Evolutionary conservation across 2,113 vertebrate genomes (phyloP), one percentile per base, ranked within the genome.

Genomic region (Paraplagusia blochii): DNA sequence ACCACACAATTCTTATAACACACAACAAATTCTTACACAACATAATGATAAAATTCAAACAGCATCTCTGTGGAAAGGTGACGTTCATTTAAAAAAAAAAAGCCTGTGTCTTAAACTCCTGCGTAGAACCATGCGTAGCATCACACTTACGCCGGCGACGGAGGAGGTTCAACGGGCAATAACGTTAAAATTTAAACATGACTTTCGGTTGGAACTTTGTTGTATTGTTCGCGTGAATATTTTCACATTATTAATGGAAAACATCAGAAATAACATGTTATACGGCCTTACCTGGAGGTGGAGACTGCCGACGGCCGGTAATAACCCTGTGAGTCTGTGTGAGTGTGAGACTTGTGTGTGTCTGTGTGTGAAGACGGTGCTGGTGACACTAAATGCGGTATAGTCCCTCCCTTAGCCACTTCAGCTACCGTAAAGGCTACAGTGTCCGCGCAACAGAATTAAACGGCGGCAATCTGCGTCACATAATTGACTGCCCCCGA

Each of bases 221-320:
- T 29, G 22, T 6, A 29, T 4, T 29, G 22, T 29, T 29, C 22
- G 22, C 22, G 22, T 29, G 6, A 29, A 29, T 6, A 29, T 29
- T 29, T 29, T 6, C 18, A 18, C 0, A 14, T 34, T 29, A n/a
- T 17, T 1, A 14, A 7, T 18, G 0, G 4, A 1, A 33, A 36
- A 47, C 13, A 17, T 45, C 5, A 18, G 53, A 46, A 19, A 62
- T 61, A 68, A 58, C 0, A 3, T 1, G 38, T 10, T 53, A 29
- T 29, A n/a, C n/a, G n/a, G n/a, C n/a, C 82, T 87, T 88, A 88
- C 87, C 87, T 87, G 80, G 34, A 56, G 74, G 39, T 43, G 57
- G 2, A 52, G 55, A 64, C 56, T 60, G 78, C 72, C 54, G 67
- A 77, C 72, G 74, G 72, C 67, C 74, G 57, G 77, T 74, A 63